A percentile compares a stretch with the other conserved stretches of the same genome.
phyloP scores from a whole-genome alignment of 2,888 invertebrate species.

The Pristionchus exspectatus region DNA sequence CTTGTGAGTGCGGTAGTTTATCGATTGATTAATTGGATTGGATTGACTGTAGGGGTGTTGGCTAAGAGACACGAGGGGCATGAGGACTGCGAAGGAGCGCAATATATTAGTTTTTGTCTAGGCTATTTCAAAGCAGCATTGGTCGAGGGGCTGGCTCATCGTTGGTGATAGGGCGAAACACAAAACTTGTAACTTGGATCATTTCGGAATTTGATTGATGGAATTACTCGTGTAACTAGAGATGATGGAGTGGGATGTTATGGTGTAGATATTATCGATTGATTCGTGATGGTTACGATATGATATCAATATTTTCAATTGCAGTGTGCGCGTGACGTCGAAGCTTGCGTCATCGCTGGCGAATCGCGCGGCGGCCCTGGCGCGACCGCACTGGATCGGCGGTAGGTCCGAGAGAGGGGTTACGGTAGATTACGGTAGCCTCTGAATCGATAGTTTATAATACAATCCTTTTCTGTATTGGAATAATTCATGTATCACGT shows the following conservation, averaged over 20 bases:
- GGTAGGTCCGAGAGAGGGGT: background rate
- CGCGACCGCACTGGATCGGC: constrained; percentile 45
- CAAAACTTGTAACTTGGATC: background rate
- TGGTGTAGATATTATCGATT: no score
- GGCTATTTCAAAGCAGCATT: no score
- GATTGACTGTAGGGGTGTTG: no score
- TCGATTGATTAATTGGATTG: background rate
- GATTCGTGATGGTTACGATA: background rate
- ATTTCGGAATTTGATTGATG: background rate
- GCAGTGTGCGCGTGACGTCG: constrained; percentile 45
- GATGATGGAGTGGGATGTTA: no score
- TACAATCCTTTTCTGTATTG: no score
- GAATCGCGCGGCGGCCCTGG: constrained; percentile 4
- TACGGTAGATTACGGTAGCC: background rate
- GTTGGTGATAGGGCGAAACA: background rate
- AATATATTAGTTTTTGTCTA: no score
- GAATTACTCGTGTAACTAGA: no score
- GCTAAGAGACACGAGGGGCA: no score
- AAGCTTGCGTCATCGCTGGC: constrained; percentile 10
- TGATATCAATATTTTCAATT: background rate
- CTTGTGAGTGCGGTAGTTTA: background rate
- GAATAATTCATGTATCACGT: no score
- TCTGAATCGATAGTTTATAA: background rate
- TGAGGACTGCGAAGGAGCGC: no score
- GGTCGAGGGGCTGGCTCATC: no score